phyloP scores from a whole-genome alignment of 2,113 vertebrate species.

The Aegotheles bennettii region DNA sequence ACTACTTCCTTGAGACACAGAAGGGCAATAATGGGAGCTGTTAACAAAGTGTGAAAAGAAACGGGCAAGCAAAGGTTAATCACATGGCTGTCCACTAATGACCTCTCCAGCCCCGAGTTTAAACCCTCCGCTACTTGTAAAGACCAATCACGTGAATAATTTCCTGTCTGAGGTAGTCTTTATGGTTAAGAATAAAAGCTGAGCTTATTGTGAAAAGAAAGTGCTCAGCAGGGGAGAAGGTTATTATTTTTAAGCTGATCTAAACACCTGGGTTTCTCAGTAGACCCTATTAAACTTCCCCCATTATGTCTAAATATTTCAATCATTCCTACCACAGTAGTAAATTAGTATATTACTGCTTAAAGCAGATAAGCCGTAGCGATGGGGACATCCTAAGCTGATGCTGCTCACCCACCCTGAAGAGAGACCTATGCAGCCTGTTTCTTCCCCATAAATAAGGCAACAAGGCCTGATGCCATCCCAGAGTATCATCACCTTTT shows the following conservation, averaged over 20 bases:
- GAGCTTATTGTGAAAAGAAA: conserved; percentile 80
- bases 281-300: conserved; percentile 81
- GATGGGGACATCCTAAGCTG: conserved; percentile 40
- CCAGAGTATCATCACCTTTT: not conserved
- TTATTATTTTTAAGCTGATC: conserved; percentile 89
- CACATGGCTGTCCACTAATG: conserved; percentile 83
- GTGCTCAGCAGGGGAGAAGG: conserved; percentile 77
- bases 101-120: conserved; percentile 80
- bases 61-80: conserved; percentile 84
- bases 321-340: conserved; percentile 74
- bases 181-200: conserved; percentile 83
- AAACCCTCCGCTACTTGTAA: conserved; percentile 82
- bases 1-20: conserved; percentile 76
- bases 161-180: conserved; percentile 88
- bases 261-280: conserved; percentile 85
- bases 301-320: conserved; percentile 84
- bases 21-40: conserved; percentile 78
- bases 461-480: not conserved
- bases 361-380: conserved; percentile 57
- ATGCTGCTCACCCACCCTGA: conserved; percentile 41
- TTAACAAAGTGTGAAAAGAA: conserved; percentile 87
- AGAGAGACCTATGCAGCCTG: conserved; percentile 9
- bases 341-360: conserved; percentile 71
- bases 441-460: conserved; percentile 13
- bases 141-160: conserved; percentile 89